Base-by-base conservation (phyloP, 2,797 vertebrate genomes). In the Cercopithecus neglectus region DNA sequence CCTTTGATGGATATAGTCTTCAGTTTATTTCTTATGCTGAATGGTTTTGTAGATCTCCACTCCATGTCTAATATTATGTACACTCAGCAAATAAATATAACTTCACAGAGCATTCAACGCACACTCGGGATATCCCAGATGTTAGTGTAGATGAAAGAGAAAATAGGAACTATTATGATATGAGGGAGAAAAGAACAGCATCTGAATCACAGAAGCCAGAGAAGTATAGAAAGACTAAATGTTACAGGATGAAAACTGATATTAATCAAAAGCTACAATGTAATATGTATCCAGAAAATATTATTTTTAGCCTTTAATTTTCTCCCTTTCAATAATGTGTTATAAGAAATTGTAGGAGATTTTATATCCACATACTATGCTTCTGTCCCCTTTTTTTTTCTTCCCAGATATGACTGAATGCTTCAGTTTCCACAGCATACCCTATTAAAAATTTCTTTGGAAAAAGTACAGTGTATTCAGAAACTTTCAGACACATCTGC, bases 391-490 rank as follows among this genome's bases (percentile, higher is more conserved):
- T 26, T 94, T 95, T 76, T 33, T 96, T 92, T 86, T 74, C 17
- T 72, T 67, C 48, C 33, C 33, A 92, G 39, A 79, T 87, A 50
- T 82, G 74, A 83, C 33, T 82, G 76, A 98, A 86, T 74, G 46
- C 57, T 96, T 95, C 91, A 76, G 41, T 95, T 92, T 98, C 48
- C 44, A 70, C 5, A 82, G 92, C 67, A 76, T 41, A 89, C 86
- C 41, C 96, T 96, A 96, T 94, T 97, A 93, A 96, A 98, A 94
- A 46, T 86, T 91, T 96, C 82, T 97, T 90, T 94, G 59, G 36
- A 64, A 90, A 96, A 96, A 95, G 67, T 33, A 26, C 55, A 75
- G 6, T 55, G 9, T 87, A 89, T 95, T 91, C 91, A 89, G 41
- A 95, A 95, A 84, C 26, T 74, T 95, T 92, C 70, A 79, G 78